These are phyloP conservation scores for Aleadryas rufinucha DNA, from an alignment of 2,113 vertebrate genomes.

Conservation along the genomic window DNA sequence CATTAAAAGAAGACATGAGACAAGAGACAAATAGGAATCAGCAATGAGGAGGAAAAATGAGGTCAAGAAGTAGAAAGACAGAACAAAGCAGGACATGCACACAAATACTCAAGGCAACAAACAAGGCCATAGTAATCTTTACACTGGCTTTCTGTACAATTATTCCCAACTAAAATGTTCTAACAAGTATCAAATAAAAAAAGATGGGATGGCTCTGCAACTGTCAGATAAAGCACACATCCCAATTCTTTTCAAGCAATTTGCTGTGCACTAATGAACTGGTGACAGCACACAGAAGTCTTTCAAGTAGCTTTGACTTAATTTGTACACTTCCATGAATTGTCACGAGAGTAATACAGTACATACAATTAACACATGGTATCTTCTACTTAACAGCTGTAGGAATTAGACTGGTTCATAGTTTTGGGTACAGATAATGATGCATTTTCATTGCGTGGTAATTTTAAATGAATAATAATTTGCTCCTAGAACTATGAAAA, in stretches of 20 bases:
- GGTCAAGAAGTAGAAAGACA: constrained; percentile 40
- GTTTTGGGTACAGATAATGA: neutral
- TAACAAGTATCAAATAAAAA: neutral
- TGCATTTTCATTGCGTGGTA: neutral
- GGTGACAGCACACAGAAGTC: neutral
- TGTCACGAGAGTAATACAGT: neutral
- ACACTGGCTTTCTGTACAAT: neutral
- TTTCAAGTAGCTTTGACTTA: neutral
- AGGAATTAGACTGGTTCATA: neutral
- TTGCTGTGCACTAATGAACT: neutral
- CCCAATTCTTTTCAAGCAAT: neutral
- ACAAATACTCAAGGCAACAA: fast-evolving
- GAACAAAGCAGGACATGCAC: neutral
- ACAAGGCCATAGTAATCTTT: neutral
- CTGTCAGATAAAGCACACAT: neutral
- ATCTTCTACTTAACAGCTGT: neutral
- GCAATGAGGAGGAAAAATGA: constrained; percentile 39
- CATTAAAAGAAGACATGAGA: constrained; percentile 14
- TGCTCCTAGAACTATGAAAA: neutral
- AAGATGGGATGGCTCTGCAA: neutral
- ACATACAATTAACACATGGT: neutral
- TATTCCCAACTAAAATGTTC: neutral
- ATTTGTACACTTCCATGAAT: neutral
- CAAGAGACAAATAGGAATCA: constrained; percentile 32
- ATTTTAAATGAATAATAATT: neutral